A percentile compares a stretch with the other conserved stretches of the same genome.
phyloP scores from a whole-genome alignment of 2,888 invertebrate genomes.

The Cartodere bifasciata region DNA sequence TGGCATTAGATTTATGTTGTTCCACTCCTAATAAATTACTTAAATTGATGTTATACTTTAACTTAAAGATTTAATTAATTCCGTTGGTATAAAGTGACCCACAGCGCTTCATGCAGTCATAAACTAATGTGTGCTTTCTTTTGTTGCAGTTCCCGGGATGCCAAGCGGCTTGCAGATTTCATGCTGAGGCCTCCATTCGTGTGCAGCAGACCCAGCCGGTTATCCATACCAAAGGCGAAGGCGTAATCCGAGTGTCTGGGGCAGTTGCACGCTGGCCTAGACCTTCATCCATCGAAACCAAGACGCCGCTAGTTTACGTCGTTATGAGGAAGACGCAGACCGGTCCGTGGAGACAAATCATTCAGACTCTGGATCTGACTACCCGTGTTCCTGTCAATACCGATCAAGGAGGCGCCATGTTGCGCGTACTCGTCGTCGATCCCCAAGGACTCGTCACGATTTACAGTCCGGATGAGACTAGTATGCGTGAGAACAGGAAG shows the following conservation, averaged over 20 bases:
- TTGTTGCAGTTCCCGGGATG: constrained; percentile 55
- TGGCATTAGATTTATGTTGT: too few species aligned
- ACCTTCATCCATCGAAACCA: constrained; percentile 41
- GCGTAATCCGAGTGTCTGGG: constrained; percentile 49
- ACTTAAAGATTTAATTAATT: too few species aligned
- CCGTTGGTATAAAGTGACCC: too few species aligned
- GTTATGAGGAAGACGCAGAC: constrained; percentile 53
- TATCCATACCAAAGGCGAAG: constrained; percentile 56
- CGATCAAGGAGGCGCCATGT: constrained; percentile 43
- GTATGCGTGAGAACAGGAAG: constrained; percentile 33
- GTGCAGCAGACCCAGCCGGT: constrained; percentile 55
- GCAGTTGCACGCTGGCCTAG: constrained; percentile 53
- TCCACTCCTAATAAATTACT: too few species aligned
- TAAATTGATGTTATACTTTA: too few species aligned
- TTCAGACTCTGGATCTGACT: constrained; percentile 51
- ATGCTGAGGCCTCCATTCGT: constrained; percentile 45
- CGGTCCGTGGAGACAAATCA: constrained; percentile 53
- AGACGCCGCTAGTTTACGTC: constrained; percentile 53
- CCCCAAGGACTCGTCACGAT: constrained; percentile 58
- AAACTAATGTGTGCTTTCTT: constrained; percentile 10
- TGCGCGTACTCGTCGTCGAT: constrained; percentile 57
- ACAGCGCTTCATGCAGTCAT: too few species aligned
- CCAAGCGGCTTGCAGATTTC: constrained; percentile 58
- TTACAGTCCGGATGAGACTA: constrained; percentile 53
- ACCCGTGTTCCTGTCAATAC: constrained; percentile 52